Percentiles rank a stretch among this genome's conserved stretches.
Evolutionary conservation across 2,113 vertebrate species (phyloP).

Genomic region (Chionomys nivalis): DNA sequence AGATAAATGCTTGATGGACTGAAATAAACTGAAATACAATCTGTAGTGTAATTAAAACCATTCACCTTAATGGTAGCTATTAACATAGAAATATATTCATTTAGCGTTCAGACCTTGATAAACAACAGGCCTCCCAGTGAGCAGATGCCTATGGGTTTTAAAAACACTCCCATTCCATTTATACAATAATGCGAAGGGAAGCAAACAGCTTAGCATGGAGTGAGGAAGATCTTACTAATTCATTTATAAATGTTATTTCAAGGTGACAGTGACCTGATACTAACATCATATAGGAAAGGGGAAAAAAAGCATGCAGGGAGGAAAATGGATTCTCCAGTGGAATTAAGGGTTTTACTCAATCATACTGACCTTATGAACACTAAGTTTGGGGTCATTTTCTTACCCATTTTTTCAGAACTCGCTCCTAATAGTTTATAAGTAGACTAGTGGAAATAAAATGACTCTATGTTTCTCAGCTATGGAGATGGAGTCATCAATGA

Average conservation of each 20-base stretch:
- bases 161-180: neutral
- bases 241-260: neutral
- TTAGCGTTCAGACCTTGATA: slow-evolving; percentile 12
- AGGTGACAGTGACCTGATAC: neutral
- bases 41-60: neutral
- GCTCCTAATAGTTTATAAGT: neutral
- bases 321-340: neutral
- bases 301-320: neutral
- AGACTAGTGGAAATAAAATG: neutral
- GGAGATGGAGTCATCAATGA: neutral
- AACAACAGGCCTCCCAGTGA: neutral
- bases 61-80: neutral
- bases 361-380: neutral
- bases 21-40: neutral
- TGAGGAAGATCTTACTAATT: neutral
- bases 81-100: neutral
- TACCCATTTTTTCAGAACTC: neutral
- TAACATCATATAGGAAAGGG: neutral
- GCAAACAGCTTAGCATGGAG: neutral
- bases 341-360: neutral
- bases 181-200: neutral
- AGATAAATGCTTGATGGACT: neutral
- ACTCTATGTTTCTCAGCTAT: neutral
- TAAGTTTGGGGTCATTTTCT: neutral
- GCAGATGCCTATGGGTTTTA: neutral